These are phyloP conservation scores for Danionella dracula DNA, from an alignment of 2,797 vertebrate species.

Conservation along the genomic window DNA sequence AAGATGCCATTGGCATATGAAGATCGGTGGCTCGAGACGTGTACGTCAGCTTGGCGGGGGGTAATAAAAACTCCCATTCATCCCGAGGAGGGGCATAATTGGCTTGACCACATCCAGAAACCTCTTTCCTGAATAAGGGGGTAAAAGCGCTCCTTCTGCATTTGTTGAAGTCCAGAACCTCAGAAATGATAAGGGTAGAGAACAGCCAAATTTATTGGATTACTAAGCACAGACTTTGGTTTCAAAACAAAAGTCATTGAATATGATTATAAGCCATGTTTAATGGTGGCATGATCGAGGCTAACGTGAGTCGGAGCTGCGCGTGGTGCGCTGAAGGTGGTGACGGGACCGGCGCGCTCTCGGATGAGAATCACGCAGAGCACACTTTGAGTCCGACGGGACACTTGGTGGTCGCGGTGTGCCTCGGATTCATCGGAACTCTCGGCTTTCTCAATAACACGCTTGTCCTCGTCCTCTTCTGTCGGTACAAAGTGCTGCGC, in stretches of 20 bases:
- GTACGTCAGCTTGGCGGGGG: conserved; percentile 42
- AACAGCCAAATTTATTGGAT: conserved; percentile 8
- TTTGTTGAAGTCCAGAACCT: conserved; percentile 3
- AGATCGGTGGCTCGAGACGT: not conserved
- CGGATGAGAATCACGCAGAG: conserved; percentile 8
- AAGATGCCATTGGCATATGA: not conserved
- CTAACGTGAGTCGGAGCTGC: conserved; percentile 66
- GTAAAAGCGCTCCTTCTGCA: not conserved
- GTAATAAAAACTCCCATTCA: conserved; percentile 55
- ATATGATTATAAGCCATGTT: not conserved
- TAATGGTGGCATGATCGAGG: conserved; percentile 60
- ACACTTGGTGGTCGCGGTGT: conserved; percentile 72
- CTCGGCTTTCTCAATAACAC: conserved; percentile 74
- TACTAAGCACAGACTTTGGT: conserved; percentile 1
- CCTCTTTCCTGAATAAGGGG: not conserved
- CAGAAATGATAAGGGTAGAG: conserved; percentile 2
- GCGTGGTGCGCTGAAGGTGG: conserved; percentile 45
- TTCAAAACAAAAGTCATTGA: not conserved
- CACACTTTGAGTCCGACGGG: conserved; percentile 62
- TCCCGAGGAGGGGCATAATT: conserved; percentile 13
- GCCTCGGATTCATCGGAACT: conserved; percentile 72
- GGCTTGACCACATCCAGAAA: conserved; percentile 25
- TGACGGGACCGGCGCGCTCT: conserved; percentile 42
- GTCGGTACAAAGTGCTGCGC: conserved; percentile 67
- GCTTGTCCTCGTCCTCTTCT: conserved; percentile 72